These are phyloP conservation scores for Deilephila elpenor DNA, from an alignment of 2,888 invertebrate genomes.

Conservation along the genomic window DNA sequence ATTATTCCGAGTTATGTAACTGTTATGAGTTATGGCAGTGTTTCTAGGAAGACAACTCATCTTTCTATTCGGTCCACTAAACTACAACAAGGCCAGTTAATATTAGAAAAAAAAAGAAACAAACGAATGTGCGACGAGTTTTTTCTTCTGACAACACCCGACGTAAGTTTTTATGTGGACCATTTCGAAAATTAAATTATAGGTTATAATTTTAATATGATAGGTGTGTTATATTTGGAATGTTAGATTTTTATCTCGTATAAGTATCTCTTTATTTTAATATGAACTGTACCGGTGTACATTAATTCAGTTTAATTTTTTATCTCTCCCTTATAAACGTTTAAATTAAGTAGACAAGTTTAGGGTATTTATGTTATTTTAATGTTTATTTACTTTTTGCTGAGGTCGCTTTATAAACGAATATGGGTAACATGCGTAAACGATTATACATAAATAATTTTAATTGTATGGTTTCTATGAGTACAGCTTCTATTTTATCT, in stretches of 20 bases:
- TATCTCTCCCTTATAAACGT: slow-evolving; percentile 14
- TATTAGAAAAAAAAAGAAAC: slow-evolving; percentile 65
- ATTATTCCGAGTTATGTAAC: slow-evolving; percentile 49
- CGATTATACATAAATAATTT: too few species aligned
- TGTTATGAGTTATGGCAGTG: slow-evolving; percentile 64
- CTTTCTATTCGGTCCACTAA: slow-evolving; percentile 71
- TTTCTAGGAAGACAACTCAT: slow-evolving; percentile 71
- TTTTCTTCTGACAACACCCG: slow-evolving; percentile 79
- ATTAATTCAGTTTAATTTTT: slow-evolving; percentile 30
- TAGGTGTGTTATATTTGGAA: slow-evolving; percentile 78
- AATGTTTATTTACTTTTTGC: background rate
- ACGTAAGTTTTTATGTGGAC: slow-evolving; percentile 69
- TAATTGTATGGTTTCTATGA: too few species aligned
- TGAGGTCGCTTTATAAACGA: background rate
- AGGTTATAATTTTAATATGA: slow-evolving; percentile 84
- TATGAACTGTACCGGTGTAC: slow-evolving; percentile 13
- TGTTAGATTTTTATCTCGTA: slow-evolving; percentile 73
- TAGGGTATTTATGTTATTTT: slow-evolving; percentile 1
- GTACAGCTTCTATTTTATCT: too few species aligned
- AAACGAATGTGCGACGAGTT: slow-evolving; percentile 74
- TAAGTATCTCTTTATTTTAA: slow-evolving; percentile 59
- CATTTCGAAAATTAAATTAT: slow-evolving; percentile 83
- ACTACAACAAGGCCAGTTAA: slow-evolving; percentile 64
- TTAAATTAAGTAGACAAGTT: slow-evolving; percentile 4
- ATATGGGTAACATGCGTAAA: too few species aligned